Base-by-base conservation (phyloP, 2,113 vertebrate species). In the Phocoena sinus region DNA sequence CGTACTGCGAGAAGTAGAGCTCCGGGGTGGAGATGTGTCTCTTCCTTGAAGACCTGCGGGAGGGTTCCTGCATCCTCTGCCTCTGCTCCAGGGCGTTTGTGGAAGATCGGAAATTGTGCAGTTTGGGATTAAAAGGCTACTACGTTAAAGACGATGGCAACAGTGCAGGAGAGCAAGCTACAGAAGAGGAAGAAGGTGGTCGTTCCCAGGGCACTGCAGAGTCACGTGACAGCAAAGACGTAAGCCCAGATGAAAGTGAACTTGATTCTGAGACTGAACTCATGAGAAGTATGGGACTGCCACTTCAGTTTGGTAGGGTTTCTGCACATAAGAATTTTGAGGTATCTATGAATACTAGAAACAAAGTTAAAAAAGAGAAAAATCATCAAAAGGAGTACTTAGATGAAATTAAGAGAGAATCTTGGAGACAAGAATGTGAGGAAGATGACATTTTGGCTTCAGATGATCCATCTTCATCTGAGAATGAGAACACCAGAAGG, bases 211-310 rank as follows among this genome's bases (percentile, higher is more conserved):
- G 9, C 21, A 90, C 74, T 6, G 15, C 79, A 71, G 97, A 98
- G 53, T 96, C 93, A 25, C n/a, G n/a, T 28, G 3, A 74, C 67
- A 96, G 58, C 89, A 83, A 95, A 88, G 97, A 91, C 20, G 10
- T 91, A 2, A 74, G 36, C 44, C 70, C 95, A 6, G 98, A 98
- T 91, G 98, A 99, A 89, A 93, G 60, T 74, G 98, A 97, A 65
- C 85, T 99, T 31, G 99, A 99, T 98, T 99, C 99, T 0, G 99
- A 99, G 96, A 97, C 99, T 3, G 98, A 99, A 94, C 98, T 99
- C 68, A 99, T 99, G 99, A 98, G 96, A 94, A 99, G 99, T 91
- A 99, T 99, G 99, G 99, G 99, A 20, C 98, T 99, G 20, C 99
- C 99, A 26, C 95, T 99, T 83, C 98, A 99, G 17, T 99, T 99